Base-by-base conservation (phyloP, 2,797 vertebrate species). In the Chaetodon trifasciatus region DNA sequence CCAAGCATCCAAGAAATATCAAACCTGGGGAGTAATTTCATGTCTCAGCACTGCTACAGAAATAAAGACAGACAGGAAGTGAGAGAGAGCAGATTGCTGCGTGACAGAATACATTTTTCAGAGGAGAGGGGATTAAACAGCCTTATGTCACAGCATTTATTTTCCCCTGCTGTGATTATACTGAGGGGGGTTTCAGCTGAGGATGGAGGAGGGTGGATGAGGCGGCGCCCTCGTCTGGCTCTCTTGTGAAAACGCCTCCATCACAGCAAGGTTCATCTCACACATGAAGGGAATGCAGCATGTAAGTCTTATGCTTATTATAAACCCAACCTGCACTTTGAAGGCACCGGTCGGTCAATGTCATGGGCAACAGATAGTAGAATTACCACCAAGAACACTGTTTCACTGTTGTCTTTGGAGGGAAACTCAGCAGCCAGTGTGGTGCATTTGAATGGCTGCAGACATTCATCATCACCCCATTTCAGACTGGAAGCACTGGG, bases 121-220 rank as follows among this genome's bases (percentile, higher is more conserved):
- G 85, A 82, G 69, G 64, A 86, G 83, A 88, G 73, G 79, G 92
- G 92, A 94, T 94, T 94, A 94, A 92, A 87, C 84, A 79, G 88
- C 92, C 87, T 90, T 93, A 94, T 94, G 92, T 91, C 93, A 90
- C 85, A 84, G 81, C 87, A 92, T 94, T 88, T 92, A 91, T 88
- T 81, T 80, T 32, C 78, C 74, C 84, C 90, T 74, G 83, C 79
- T 90, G 88, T 90, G 87, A 91, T 88, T 80, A 87, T 78, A 63
- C 68, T 64, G 56, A 64, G 46, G 19, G 21, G 17, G 49, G 47
- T 15, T 79, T 69, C 62, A 78, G 66, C 50, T 42, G 12, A 46
- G 63, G 46, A 40, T 10, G 24, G 53, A 53, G 46, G 28, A 74
- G 8, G 56, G 15, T 15, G n/a, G 16, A 37, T 16, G 15, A 61